Evolutionary conservation across 2,113 vertebrate species (phyloP).

Genomic region (Nansenia antarctica): DNA sequence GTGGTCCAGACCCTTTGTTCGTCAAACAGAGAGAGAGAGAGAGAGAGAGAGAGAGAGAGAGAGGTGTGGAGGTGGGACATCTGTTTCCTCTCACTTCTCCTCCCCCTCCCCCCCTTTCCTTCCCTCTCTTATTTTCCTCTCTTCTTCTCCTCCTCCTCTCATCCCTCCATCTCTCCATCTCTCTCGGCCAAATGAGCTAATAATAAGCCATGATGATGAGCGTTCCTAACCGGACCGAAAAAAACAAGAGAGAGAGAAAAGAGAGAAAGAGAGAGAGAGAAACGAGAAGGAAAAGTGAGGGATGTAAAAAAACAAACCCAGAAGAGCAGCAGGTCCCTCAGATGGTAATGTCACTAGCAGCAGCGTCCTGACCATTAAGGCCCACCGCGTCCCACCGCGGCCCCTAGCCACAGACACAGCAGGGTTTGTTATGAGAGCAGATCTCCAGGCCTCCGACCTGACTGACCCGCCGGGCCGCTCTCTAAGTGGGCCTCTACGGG

Average conservation of each 20-base stretch:
- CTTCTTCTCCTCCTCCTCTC: neutral
- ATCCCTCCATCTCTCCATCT: neutral
- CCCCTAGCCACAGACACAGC: neutral
- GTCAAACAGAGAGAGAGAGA: no score
- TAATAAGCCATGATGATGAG: constrained; percentile 22
- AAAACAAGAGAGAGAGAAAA: neutral
- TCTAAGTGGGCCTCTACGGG: no score
- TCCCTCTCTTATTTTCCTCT: neutral
- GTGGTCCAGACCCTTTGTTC: constrained; percentile 23
- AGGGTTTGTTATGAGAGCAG: neutral
- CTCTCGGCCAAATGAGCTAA: constrained; percentile 22
- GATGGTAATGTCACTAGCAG: constrained; percentile 1
- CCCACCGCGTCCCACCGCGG: constrained; percentile 4
- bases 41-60: no score
- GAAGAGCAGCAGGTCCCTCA: constrained; percentile 10
- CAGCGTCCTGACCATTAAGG: neutral
- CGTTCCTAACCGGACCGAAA: neutral
- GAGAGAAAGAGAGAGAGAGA: neutral
- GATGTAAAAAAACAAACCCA: no score
- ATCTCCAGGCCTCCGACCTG: no score
- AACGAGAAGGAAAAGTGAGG: neutral
- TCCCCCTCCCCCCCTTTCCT: neutral
- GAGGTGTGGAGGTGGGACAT: constrained; percentile 32
- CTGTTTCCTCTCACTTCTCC: constrained; percentile 47
- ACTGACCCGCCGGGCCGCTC: no score